These are phyloP conservation scores for Porites australiensis DNA, from an alignment of 64 coral and sea anemone species.

Conservation along the genomic window DNA sequence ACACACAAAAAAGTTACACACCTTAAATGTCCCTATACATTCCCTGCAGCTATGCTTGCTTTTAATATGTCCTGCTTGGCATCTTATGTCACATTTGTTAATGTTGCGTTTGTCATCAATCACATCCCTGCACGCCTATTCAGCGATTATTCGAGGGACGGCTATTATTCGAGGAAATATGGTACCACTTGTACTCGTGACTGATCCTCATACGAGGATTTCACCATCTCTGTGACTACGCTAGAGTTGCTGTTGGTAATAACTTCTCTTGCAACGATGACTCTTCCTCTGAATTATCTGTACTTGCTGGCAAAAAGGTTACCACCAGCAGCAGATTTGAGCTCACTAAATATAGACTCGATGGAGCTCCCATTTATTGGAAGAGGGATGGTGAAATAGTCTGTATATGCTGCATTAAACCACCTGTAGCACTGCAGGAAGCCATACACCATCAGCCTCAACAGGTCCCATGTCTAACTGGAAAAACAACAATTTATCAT, in stretches of 20 bases:
- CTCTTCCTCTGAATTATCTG: constrained; percentile 46
- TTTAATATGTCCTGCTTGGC: too few relatives aligned
- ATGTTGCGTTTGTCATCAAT: too few relatives aligned
- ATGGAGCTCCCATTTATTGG: constrained; percentile 63
- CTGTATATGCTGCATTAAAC: constrained; percentile 54
- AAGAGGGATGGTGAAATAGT: constrained; percentile 54
- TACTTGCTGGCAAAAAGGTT: constrained; percentile 64
- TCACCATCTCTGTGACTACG: constrained; percentile 37
- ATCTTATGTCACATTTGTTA: too few relatives aligned
- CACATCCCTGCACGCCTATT: too few relatives aligned
- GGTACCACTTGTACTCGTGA: too few relatives aligned
- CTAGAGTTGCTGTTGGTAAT: constrained; percentile 27
- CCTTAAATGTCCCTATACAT: too few relatives aligned
- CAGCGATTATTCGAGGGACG: too few relatives aligned
- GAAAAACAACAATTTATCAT: constrained; percentile 20
- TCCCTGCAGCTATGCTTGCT: too few relatives aligned
- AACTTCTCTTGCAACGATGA: constrained; percentile 44
- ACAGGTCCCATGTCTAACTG: constrained; percentile 59
- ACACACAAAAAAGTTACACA: too few relatives aligned
- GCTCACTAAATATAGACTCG: constrained; percentile 48
- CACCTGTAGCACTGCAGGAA: constrained; percentile 35
- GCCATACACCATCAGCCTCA: constrained; percentile 58
- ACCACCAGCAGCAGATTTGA: constrained; percentile 53
- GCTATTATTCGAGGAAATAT: too few relatives aligned
- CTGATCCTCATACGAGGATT: constrained; percentile 16